Percentiles rank a stretch among this genome's conserved stretches.
Conservation (phyloP, 1,140 invertebrate species). For the Stegodyphus dumicola region DNA sequence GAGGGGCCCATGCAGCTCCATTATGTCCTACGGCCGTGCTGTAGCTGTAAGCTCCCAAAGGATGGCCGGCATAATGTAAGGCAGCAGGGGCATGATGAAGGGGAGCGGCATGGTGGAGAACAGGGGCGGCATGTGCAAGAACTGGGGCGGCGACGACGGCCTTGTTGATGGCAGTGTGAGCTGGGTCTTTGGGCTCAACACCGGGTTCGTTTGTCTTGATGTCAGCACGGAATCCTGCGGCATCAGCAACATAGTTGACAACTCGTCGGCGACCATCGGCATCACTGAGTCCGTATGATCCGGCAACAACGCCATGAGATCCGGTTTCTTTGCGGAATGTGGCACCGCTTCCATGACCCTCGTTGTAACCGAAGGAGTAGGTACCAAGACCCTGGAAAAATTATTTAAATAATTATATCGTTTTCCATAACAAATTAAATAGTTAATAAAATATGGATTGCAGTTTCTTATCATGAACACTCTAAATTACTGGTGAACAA, state of each 20-base stretch:
- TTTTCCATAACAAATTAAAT: no score
- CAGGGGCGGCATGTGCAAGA: conserved; percentile 13
- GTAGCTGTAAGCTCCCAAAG: conserved; percentile 13
- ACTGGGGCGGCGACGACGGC: conserved; percentile 51
- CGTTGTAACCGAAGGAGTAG: conserved; percentile 63
- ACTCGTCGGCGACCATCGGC: conserved; percentile 63
- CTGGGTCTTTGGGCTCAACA: conserved; percentile 62
- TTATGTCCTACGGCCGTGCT: not conserved
- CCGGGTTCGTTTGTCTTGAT: conserved; percentile 63
- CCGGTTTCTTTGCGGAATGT: conserved; percentile 64
- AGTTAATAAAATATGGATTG: no score
- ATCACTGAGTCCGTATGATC: conserved; percentile 64
- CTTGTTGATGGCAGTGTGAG: conserved; percentile 61
- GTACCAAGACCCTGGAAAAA: conserved; percentile 57
- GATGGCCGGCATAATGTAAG: conserved; percentile 57
- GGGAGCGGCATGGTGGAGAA: conserved; percentile 66
- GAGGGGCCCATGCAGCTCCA: conserved; percentile 28
- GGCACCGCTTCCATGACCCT: conserved; percentile 63
- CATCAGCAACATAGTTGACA: conserved; percentile 66
- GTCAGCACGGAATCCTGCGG: conserved; percentile 64
- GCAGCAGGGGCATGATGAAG: conserved; percentile 46
- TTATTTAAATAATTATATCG: no score
- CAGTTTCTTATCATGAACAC: no score
- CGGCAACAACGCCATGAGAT: conserved; percentile 48
- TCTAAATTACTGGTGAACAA: no score